Evolutionary conservation across 2,113 vertebrate species (phyloP), one percentile per base, ranked within the genome.

Genomic region (Anhinga rufa): DNA sequence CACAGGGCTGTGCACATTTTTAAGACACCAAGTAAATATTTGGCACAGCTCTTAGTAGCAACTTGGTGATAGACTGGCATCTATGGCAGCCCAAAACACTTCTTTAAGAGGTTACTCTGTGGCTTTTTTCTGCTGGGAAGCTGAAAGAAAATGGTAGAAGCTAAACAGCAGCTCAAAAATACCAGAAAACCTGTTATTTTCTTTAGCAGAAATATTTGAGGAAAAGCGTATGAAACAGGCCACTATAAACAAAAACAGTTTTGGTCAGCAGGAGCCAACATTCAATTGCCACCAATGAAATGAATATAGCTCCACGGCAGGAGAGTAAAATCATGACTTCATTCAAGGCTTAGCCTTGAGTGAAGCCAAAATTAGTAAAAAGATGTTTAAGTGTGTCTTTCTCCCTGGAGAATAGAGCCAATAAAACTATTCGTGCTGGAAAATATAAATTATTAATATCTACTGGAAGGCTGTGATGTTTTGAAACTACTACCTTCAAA

Each of bases 361-460:
- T 57, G 40, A 79, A 82, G 82, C 49, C 86, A 93, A 90, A 95
- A 85, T 95, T 88, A 92, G 86, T 22, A 92, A 93, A 87, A 92
- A 69, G 32, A 91, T 48, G 10, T 91, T 92, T 74, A 95, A 97
- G 88, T 93, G 81, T 58, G 75, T 90, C 42, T 42, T 76, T 87
- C 38, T 90, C 89, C 46, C 86, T 29, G 49, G 69, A 82, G 74
- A 92, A 79, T 1, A 32, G 57, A 94, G 69, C 86, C 94, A 96
- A 94, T 87, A 95, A 94, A 94, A 92, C 58, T 80, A 87, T 61
- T 85, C 1, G 6, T 87, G 91, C 58, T 91, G 77, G 69, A 91
- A 96, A 85, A 93, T 42, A 92, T 93, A 85, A 87, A 94, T 93
- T 92, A 95, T 95, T 96, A 92, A 91, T 82, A 89, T 62, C 54